Percentiles rank a stretch among this genome's conserved stretches.
These are phyloP conservation scores for Pituophis catenifer DNA, from an alignment of 2,113 vertebrate species.

Conservation along the genomic window DNA sequence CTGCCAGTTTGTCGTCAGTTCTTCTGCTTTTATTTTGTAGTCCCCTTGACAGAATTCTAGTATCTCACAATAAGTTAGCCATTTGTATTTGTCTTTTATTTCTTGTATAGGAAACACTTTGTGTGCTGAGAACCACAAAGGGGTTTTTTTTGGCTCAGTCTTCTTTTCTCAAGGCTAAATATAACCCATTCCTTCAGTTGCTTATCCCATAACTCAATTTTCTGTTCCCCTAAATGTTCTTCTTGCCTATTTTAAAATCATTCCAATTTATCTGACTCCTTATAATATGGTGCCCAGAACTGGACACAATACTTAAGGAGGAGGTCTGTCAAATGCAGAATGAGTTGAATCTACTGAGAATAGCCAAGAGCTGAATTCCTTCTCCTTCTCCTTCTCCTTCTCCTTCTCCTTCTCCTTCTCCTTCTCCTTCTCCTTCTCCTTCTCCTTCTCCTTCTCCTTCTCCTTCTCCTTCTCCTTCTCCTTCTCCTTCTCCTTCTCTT, in stretches of 20 bases:
- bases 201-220: neutral
- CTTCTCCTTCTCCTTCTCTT: neutral
- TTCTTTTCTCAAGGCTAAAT: neutral
- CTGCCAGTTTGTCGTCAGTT: neutral
- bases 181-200: neutral
- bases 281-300: neutral
- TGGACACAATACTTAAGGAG: neutral
- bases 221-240: neutral
- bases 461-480: neutral
- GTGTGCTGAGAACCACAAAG: neutral
- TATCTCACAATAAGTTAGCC: neutral
- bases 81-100: neutral
- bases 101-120: neutral
- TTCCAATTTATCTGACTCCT: neutral
- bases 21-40: neutral
- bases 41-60: neutral
- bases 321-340: neutral
- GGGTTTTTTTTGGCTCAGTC: neutral
- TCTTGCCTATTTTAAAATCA: neutral
- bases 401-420: neutral
- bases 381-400: neutral
- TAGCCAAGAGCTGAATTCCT: neutral
- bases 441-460: neutral
- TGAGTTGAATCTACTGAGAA: neutral
- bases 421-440: neutral